Percentiles rank a stretch among this genome's conserved stretches.
phyloP scores from a whole-genome alignment of 2,113 vertebrate species.

The Malaclemys terrapin region DNA sequence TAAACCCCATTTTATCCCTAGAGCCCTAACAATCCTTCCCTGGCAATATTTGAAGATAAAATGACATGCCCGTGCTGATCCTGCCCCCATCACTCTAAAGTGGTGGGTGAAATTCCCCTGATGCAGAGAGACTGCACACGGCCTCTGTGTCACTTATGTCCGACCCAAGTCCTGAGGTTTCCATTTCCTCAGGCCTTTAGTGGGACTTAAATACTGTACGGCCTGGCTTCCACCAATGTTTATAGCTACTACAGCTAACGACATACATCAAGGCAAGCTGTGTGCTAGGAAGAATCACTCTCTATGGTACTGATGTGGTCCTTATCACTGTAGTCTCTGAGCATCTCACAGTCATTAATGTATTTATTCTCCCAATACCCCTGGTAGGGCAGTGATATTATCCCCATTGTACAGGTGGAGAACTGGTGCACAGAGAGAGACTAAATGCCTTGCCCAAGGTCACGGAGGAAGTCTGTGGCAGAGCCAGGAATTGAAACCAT shows the following conservation, averaged over 20 bases:
- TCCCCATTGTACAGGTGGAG: not conserved
- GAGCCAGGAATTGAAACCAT: fast-evolving
- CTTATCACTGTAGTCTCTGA: not conserved
- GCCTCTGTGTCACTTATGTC: not conserved
- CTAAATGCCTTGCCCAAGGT: not conserved
- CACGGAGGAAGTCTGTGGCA: not conserved
- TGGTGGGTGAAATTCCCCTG: not conserved
- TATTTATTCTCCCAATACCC: not conserved
- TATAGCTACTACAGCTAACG: not conserved
- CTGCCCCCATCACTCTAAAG: not conserved
- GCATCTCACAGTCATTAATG: not conserved
- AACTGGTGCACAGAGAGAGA: not conserved
- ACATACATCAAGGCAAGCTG: not conserved
- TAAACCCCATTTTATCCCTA: not conserved
- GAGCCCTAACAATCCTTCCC: not conserved
- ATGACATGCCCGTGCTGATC: not conserved
- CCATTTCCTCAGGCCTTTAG: not conserved
- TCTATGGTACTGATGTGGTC: not conserved
- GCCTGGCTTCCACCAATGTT: not conserved
- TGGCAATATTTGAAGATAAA: not conserved
- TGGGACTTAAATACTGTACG: not conserved
- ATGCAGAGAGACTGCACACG: not conserved
- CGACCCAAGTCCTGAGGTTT: not conserved
- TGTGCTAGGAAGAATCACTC: not conserved
- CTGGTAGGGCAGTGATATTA: not conserved